Base-by-base conservation (phyloP, 2,113 vertebrate species). In the Sinocyclocheilus maitianheensis region DNA sequence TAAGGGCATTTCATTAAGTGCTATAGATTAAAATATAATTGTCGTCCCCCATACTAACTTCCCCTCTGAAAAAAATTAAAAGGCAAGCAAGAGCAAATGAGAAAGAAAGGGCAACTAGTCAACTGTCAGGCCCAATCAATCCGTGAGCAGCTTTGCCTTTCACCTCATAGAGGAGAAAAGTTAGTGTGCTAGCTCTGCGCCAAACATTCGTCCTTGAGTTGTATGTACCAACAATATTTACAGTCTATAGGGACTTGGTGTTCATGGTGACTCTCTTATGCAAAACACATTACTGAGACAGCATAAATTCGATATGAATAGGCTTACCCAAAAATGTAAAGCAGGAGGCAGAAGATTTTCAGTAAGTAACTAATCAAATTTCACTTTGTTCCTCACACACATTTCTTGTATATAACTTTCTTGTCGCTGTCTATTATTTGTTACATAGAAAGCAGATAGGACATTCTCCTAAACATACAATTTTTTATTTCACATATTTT, bases 41-140 rank as follows among this genome's bases (percentile, higher is more conserved):
- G n/a, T 95, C 94, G 93, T 93, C 95, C 93, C 91, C 94, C 95
- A 96, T 95, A 91, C 95, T 95, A 93, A 96, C 94, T 94, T 96
- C 93, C 92, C 94, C 91, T 91, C 89, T 86, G 88, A 86, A 91
- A 91, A 94, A 93, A 96, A 96, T 86, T 85, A 95, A 94, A 95
- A 95, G 95, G 91, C 87, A 86, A 83, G 55, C 72, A 34, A 78
- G 78, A 83, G 84, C 63, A 40, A 75, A 46, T 86, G 67, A 60
- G 84, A 77, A 74, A 82, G 84, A 81, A 53, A 0, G 13, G 93
- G 86, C 90, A 95, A 90, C 94, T 97, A 97, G 96, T 97, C 95
- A 97, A 94, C 96, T 96, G 95, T 97, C 96, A 94, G 94, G 92
- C 92, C 94, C 95, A 95, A 97, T 97, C 96, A 97, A 92, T 96